These are phyloP conservation scores for Cyprinus carpio DNA, from an alignment of 2,113 vertebrate genomes.

Conservation along the genomic window DNA sequence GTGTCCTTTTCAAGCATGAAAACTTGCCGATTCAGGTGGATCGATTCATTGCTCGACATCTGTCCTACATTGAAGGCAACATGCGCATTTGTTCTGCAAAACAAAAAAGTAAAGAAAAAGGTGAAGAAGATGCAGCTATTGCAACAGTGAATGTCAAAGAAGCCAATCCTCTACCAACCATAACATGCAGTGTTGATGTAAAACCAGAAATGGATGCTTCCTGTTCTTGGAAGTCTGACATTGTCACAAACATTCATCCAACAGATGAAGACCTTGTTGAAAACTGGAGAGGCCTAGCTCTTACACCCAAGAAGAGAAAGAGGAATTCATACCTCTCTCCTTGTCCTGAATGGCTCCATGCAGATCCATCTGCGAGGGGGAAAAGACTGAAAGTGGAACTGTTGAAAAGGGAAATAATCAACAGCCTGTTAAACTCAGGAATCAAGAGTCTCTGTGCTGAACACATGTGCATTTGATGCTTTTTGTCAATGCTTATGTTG, in stretches of 20 bases:
- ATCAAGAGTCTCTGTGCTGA: no score
- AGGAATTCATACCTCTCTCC: constrained; percentile 32
- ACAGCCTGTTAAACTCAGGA: no score
- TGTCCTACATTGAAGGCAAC: constrained; percentile 27
- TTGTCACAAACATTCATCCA: neutral
- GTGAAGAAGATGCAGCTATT: neutral
- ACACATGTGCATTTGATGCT: no score
- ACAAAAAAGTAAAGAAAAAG: neutral
- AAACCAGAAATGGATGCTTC: neutral
- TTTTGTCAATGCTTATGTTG: neutral
- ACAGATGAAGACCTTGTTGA: neutral
- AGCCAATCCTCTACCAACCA: neutral
- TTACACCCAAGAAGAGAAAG: constrained; percentile 38
- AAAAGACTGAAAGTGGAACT: no score
- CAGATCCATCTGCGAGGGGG: no score
- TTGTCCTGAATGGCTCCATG: neutral
- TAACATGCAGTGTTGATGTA: neutral
- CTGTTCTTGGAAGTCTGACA: neutral
- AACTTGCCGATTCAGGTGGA: constrained; percentile 20
- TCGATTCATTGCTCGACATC: neutral
- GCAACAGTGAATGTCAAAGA: neutral
- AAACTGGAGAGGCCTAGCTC: constrained; percentile 39
- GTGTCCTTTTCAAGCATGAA: neutral
- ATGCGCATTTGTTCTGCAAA: constrained; percentile 18
- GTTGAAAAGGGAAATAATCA: neutral